phyloP scores from a whole-genome alignment of 2,113 vertebrate species.

The Silurus meridionalis region DNA sequence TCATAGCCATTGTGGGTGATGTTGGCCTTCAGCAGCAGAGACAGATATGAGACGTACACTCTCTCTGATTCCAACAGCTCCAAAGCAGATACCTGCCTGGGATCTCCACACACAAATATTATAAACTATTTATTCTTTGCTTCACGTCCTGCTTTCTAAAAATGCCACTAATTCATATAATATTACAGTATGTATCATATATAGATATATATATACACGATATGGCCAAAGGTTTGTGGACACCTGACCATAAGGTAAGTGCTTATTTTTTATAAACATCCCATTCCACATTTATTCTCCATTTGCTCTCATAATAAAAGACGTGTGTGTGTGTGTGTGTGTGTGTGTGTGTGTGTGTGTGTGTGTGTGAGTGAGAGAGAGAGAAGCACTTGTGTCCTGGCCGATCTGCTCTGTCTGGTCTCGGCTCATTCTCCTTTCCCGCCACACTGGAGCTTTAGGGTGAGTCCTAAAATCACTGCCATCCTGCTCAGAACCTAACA shows the following conservation, averaged over 20 bases:
- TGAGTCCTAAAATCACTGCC: slow-evolving; percentile 59
- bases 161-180: too few species aligned
- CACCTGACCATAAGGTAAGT: too few species aligned
- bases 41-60: slow-evolving; percentile 90
- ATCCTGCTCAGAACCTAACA: slow-evolving; percentile 54
- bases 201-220: too few species aligned
- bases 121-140: too few species aligned
- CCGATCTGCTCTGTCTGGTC: slow-evolving; percentile 78
- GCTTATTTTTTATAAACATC: too few species aligned
- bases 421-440: slow-evolving; percentile 76
- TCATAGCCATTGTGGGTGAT: slow-evolving; percentile 88
- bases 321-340: neutral
- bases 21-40: slow-evolving; percentile 92
- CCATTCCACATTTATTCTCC: too few species aligned
- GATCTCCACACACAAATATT: slow-evolving; percentile 70
- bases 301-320: too few species aligned
- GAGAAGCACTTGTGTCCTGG: slow-evolving; percentile 72
- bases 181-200: too few species aligned
- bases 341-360: neutral
- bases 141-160: too few species aligned
- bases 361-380: neutral
- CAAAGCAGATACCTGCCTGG: slow-evolving; percentile 87
- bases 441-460: slow-evolving; percentile 75
- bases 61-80: slow-evolving; percentile 95
- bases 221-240: too few species aligned